These are phyloP conservation scores for Montipora sp. DNA, from an alignment of 64 coral and sea anemone genomes.

Conservation along the genomic window DNA sequence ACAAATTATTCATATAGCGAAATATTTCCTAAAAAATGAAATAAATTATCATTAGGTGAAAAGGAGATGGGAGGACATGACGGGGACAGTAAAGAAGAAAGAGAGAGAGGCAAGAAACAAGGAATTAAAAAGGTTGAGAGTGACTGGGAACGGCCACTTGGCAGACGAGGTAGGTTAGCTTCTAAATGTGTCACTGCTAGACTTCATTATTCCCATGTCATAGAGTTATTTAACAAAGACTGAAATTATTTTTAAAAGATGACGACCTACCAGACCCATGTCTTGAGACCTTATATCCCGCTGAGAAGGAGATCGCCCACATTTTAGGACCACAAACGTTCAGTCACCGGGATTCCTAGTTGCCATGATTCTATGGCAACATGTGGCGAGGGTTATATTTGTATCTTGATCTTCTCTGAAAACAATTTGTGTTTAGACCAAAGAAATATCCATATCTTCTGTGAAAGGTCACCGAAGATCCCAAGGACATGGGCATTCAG, in stretches of 20 bases:
- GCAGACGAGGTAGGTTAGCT: not conserved
- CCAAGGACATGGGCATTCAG: not conserved
- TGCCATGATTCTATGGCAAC: conserved; percentile 4
- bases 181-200: not conserved
- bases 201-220: conserved; percentile 12
- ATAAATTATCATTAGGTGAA: conserved; percentile 8
- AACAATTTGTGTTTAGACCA: not conserved
- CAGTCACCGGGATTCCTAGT: conserved; percentile 20
- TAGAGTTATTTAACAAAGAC: conserved; percentile 2
- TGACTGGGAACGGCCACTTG: conserved; percentile 21
- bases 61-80: conserved; percentile 11
- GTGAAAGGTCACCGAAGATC: not conserved
- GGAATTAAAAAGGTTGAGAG: conserved; percentile 19
- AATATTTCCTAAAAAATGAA: not conserved
- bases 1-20: not conserved
- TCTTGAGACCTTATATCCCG: not conserved
- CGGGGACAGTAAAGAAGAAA: not conserved
- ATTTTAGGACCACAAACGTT: conserved; percentile 14
- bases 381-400: not conserved
- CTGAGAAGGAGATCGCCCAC: not conserved
- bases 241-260: conserved; percentile 27
- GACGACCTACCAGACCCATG: not conserved
- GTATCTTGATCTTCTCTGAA: not conserved
- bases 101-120: conserved; percentile 2
- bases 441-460: conserved; percentile 16